Evolutionary conservation across 1,140 invertebrate species (phyloP).

Genomic region (Armadillidium nasatum): DNA sequence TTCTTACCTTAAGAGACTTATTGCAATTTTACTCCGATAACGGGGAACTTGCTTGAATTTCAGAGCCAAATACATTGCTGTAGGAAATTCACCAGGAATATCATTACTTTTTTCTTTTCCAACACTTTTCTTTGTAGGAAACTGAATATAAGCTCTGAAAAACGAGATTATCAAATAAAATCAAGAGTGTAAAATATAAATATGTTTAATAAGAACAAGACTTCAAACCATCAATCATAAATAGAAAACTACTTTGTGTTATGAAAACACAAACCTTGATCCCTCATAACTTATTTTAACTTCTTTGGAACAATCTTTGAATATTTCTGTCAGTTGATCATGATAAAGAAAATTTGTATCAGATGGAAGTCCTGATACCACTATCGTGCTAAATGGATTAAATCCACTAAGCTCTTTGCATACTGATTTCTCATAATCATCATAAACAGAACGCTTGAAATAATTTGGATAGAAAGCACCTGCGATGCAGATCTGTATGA

Average conservation of each 20-base stretch:
- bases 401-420: conserved; percentile 61
- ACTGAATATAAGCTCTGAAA: conserved; percentile 40
- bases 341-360: conserved; percentile 68
- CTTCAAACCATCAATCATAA: neutral
- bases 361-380: conserved; percentile 63
- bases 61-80: conserved; percentile 71
- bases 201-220: neutral
- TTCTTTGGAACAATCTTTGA: conserved; percentile 47
- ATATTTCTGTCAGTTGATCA: conserved; percentile 49
- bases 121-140: conserved; percentile 24
- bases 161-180: neutral
- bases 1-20: conserved; percentile 35
- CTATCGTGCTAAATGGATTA: conserved; percentile 71
- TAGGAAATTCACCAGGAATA: conserved; percentile 59
- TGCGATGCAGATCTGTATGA: conserved; percentile 61
- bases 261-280: neutral
- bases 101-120: conserved; percentile 26
- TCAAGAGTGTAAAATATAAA: neutral
- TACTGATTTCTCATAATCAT: conserved; percentile 59
- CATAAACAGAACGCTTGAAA: conserved; percentile 58
- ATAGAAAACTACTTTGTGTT: conserved; percentile 1
- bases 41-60: conserved; percentile 59
- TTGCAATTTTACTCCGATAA: conserved; percentile 17
- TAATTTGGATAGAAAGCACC: conserved; percentile 91
- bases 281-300: conserved; percentile 44